Evolutionary conservation across 2,888 invertebrate species (phyloP), one percentile per base, ranked within the genome.

Genomic region (Archips crataeganus): DNA sequence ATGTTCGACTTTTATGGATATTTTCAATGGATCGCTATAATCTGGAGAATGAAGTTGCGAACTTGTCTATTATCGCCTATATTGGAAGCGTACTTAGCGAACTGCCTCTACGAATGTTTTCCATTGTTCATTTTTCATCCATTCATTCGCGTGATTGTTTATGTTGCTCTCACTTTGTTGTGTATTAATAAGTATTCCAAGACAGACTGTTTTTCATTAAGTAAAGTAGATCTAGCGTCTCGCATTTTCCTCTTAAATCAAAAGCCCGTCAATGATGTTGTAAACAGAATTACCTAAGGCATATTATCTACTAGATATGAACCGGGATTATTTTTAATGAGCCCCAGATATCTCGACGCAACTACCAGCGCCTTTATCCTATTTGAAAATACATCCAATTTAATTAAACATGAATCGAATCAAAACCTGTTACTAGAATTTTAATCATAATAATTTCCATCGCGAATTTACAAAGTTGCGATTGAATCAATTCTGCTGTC

Each of bases 1-100:
- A 93, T 94, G 93, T 94, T 94, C 93, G 91, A 94, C 93, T 94
- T 94, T 94, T 94, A 94, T 94, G 93, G 94, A 94, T 94, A 93
- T 93, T 94, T 94, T 93, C 93, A 93, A 94, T 93, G 91, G 92
- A 92, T 93, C 89, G 91, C 90, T 89, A 90, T 93, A 93, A 93
- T 94, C 93, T 90, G 87, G 85, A 84, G 90, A 90, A 90, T 89
- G 87, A 87, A 93, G 91, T 92, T 90, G 84, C 84, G 85, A 92
- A 92, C 87, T 86, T 82, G 84, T 84, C 82, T 86, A 87, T 88
- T 87, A 87, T 80, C 79, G 79, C 76, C 76, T 79, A 78, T 76
- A 77, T 71, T 65, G 71, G 45, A 59, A 63, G 68, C 62, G 62
- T 71, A 65, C 65, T 74, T 74, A 70, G 64, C 65, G 51, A 70